These are phyloP conservation scores for Disparrhopalites patrizii DNA, from an alignment of 2,888 invertebrate genomes.

Conservation along the genomic window DNA sequence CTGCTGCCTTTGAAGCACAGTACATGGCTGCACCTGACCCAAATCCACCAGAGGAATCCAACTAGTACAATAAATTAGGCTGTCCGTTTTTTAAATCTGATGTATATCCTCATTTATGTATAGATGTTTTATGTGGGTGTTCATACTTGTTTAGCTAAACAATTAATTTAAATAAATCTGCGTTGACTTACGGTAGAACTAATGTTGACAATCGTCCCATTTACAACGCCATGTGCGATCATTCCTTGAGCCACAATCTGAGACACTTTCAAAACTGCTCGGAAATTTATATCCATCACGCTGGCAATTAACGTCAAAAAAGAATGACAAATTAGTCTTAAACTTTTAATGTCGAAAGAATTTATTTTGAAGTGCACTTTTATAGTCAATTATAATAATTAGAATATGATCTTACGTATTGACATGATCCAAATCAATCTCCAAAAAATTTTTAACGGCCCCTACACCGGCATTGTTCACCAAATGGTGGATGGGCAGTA, in stretches of 20 bases:
- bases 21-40: neutral
- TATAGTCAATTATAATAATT: no score
- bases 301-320: no score
- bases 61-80: neutral
- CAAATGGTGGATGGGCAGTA: conserved; percentile 1
- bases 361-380: no score
- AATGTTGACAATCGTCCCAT: conserved; percentile 3
- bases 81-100: no score
- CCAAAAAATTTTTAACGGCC: neutral
- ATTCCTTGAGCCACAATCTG: neutral
- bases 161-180: no score
- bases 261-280: neutral
- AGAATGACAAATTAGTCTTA: no score
- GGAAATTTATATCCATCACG: neutral
- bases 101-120: no score
- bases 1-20: neutral
- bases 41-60: neutral
- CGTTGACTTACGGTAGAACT: neutral
- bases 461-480: conserved; percentile 1
- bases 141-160: no score
- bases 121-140: no score
- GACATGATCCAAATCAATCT: neutral
- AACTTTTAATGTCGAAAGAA: no score
- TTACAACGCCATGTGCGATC: neutral
- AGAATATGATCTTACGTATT: neutral